Evolutionary conservation across 2,888 invertebrate genomes (phyloP).

Genomic region (Ypsolopha sequella): DNA sequence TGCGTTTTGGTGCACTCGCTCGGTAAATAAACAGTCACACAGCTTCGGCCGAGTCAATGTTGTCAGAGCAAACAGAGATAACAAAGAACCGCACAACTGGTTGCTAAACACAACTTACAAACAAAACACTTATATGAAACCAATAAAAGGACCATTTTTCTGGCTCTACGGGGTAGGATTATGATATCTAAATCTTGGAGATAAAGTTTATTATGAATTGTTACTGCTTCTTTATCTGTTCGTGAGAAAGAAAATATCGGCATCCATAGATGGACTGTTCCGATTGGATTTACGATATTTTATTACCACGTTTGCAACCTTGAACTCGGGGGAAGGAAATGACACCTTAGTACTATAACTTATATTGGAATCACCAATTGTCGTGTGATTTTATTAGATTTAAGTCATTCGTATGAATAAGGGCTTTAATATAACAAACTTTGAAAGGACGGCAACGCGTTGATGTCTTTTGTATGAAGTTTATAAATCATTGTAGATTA

Average conservation of each 20-base stretch:
- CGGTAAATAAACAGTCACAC: slow-evolving; percentile 6
- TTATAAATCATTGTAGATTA: too few species aligned
- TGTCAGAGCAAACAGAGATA: slow-evolving; percentile 49
- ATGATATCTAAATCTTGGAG: slow-evolving; percentile 9
- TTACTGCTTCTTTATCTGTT: slow-evolving; percentile 13
- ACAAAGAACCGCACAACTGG: slow-evolving; percentile 54
- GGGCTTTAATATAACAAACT: not conserved
- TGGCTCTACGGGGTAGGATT: slow-evolving; percentile 6
- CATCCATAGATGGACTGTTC: slow-evolving; percentile 37
- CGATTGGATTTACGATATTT: slow-evolving; percentile 62
- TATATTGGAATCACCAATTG: slow-evolving; percentile 9
- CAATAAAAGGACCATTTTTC: slow-evolving; percentile 24
- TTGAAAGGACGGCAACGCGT: too few species aligned
- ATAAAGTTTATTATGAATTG: slow-evolving; percentile 14
- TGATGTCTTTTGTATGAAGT: too few species aligned
- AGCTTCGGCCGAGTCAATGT: slow-evolving; percentile 43
- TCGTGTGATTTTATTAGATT: not conserved
- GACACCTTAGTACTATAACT: slow-evolving; percentile 34
- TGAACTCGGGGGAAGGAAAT: slow-evolving; percentile 54
- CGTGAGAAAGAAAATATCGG: slow-evolving; percentile 57
- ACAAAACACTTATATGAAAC: slow-evolving; percentile 44
- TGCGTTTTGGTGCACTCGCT: slow-evolving; percentile 1
- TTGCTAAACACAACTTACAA: slow-evolving; percentile 53
- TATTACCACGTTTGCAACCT: slow-evolving; percentile 59
- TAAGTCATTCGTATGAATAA: not conserved